Evolutionary conservation across 1,140 invertebrate genomes (phyloP).

Genomic region (Meloidogyne floridensis): DNA sequence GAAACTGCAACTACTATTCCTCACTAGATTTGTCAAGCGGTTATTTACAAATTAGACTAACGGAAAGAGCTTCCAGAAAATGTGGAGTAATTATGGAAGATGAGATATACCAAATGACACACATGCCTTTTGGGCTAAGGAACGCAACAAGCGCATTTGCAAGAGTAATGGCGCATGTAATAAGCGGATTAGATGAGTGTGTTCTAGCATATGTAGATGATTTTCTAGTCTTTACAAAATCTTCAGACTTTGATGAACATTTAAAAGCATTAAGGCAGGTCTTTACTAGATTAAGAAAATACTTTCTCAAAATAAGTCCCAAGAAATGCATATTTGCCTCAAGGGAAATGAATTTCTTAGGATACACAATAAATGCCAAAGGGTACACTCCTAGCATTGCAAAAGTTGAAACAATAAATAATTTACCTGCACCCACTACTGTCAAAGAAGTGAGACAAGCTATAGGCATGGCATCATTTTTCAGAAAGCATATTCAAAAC

Average conservation of each 20-base stretch:
- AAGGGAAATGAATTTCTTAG: slow-evolving; percentile 11
- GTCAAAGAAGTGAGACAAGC: slow-evolving; percentile 2
- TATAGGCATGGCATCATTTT: slow-evolving; percentile 22
- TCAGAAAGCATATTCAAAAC: no score
- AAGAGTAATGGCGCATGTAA: no score
- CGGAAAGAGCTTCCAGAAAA: no score
- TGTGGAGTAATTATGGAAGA: no score
- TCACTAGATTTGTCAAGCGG: no score
- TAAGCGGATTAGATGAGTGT: neutral
- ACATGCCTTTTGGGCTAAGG: no score
- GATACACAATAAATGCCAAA: neutral
- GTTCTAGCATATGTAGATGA: slow-evolving; percentile 11
- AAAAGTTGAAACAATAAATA: slow-evolving; percentile 7
- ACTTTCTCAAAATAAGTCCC: neutral
- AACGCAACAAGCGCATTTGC: no score
- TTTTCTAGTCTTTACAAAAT: slow-evolving; percentile 15
- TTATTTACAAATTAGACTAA: no score
- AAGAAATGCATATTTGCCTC: slow-evolving; percentile 13
- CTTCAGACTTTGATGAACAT: slow-evolving; percentile 9
- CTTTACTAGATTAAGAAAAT: neutral
- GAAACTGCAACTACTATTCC: no score
- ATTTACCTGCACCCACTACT: neutral
- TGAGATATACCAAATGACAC: no score
- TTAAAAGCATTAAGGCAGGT: neutral
- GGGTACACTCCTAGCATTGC: slow-evolving; percentile 7